Evolutionary conservation across 2,113 vertebrate species (phyloP), one percentile per base, ranked within the genome.

Genomic region (Mungos mungo): DNA sequence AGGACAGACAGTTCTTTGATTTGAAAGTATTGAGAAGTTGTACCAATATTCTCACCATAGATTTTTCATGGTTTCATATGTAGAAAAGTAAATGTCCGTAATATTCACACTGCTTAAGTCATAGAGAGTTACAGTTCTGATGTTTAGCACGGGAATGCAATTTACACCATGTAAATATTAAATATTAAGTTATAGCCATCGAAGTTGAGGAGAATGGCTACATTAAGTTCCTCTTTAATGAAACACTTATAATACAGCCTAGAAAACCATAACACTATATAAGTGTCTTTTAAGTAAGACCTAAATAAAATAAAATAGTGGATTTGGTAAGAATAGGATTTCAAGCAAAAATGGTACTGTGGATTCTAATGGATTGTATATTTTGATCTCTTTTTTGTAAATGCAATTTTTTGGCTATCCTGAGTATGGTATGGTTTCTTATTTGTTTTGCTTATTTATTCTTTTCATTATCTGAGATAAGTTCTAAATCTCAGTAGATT

Each of bases 11-110:
- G 38, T 27, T 87, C n/a, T 95, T 68, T 63, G 45, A 92, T 72
- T 82, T 94, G 7, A 69, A 96, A 88, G 33, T 65, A 84, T 29
- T 52, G 21, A 93, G 74, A 93, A 95, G 86, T 96, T 96, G 95
- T 16, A 81, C 16, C 47, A 88, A 7, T 90, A 80, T 80, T 83
- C 52, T 74, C 69, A 84, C 71, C 21, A 95, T 13, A 95, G 45
- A 90, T 80, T 97, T 93, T 95, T 95, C 52, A 86, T 65, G 29
- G 16, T 8, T 33, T 93, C 19, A 72, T n/a, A 66, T 54, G 57
- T 15, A 88, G 47, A 92, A 97, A 93, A 74, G 16, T 85, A 94
- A 92, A 88, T 23, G 25, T 83, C n/a, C 86, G 35, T 88, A 57
- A 80, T 91, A 54, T 81, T 93, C 11, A 72, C 25, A 85, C 5